A percentile compares a stretch with the other conserved stretches of the same genome.
phyloP scores from a whole-genome alignment of 2,113 vertebrate genomes.

The Opisthocomus hoazin region DNA sequence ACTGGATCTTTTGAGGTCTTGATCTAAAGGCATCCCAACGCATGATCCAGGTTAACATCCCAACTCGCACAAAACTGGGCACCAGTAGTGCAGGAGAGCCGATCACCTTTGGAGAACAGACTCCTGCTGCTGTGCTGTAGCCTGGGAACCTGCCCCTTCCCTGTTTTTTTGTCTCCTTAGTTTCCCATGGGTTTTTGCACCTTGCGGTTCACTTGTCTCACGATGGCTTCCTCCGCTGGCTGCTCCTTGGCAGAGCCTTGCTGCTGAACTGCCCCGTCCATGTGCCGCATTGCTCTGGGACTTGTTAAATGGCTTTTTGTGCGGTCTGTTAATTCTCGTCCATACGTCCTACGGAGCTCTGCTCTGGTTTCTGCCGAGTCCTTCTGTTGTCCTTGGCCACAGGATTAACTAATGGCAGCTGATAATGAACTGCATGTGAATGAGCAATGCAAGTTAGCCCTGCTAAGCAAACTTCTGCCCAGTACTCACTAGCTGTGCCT shows the following conservation, averaged over 20 bases:
- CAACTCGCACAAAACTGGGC: neutral
- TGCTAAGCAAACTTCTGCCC: neutral
- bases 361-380: neutral
- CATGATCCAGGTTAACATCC: neutral
- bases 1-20: neutral
- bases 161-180: neutral
- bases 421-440: conserved; percentile 39
- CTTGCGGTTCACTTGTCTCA: neutral
- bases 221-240: neutral
- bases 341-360: neutral
- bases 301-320: neutral
- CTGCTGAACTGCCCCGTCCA: neutral
- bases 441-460: neutral
- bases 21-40: neutral
- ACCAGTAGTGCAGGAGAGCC: accelerated
- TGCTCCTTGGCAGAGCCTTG: neutral
- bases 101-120: neutral
- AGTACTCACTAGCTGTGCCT: neutral
- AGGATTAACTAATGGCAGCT: neutral
- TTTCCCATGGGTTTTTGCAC: accelerated
- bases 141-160: neutral
- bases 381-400: conserved; percentile 45
- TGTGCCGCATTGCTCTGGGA: neutral
- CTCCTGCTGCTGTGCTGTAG: neutral
- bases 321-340: conserved; percentile 6